Evolutionary conservation across 2,113 vertebrate species (phyloP), one percentile per base, ranked within the genome.

Genomic region (Crotalus helleri): DNA sequence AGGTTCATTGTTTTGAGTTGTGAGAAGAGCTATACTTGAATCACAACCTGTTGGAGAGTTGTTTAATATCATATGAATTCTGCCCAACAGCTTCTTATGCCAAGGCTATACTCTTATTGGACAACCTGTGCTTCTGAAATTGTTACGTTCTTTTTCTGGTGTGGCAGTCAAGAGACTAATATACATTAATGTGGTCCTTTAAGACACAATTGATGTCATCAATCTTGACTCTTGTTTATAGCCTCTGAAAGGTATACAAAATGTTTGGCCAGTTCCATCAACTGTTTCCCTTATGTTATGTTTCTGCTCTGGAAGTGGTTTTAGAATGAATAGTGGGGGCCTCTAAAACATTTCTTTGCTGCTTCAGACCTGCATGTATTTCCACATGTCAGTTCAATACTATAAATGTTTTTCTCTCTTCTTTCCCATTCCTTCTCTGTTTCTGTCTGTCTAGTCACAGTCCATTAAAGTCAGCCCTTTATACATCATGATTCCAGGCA

Each of bases 401-500:
- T 44, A 33, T 81, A 81, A 44, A 44, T 81, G n/a, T 39, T 46
- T 21, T 17, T 92, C 24, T 51, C 59, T 33, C 90, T 17, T 1
- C 5, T 5, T 90, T 1, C 5, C 13, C 81, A 12, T n/a, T 54
- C 88, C 95, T 92, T 93, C 81, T 94, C 85, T 44, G 88, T 96
- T 51, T 97, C 91, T 92, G 58, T 94, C 85, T n/a, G 85, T 96
- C 49, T 98, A 99, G 99, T 98, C 99, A 89, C 97, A 98, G 87
- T 98, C 99, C 94, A 97, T 99, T n/a, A 97, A 97, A 94, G 97
- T 99, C 94, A 98, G 99, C 91, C 99, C 99, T 0, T 95, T 99
- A 87, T 99, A 99, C 44, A 94, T 99, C 96, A 99, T 99, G 99
- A 97, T 99, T 90, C 99, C 99, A 19, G 98, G 98, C 88, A 99